phyloP scores from a whole-genome alignment of 2,113 vertebrate species.

The Cinclus mexicanus region DNA sequence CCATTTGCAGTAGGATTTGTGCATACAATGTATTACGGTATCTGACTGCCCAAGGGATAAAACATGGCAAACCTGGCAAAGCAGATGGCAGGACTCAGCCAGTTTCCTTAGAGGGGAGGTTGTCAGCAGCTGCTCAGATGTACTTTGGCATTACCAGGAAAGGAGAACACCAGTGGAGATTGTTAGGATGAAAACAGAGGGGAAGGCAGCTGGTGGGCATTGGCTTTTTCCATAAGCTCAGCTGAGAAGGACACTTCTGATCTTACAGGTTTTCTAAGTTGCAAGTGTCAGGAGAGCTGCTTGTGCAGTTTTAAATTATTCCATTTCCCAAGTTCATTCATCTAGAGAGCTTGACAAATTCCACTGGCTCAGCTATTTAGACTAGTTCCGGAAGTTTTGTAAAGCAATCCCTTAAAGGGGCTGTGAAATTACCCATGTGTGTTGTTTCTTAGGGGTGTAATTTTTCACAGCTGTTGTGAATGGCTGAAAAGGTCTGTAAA shows the following conservation, averaged over 20 bases:
- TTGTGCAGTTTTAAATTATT: not conserved
- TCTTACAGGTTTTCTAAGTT: not conserved
- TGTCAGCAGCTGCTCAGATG: not conserved
- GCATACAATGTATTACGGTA: rapidly evolving
- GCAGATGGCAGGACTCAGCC: not conserved
- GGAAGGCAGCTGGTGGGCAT: not conserved
- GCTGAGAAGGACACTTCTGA: not conserved
- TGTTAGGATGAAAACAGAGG: not conserved
- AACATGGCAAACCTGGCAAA: not conserved
- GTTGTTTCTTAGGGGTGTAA: not conserved
- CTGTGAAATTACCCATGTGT: not conserved
- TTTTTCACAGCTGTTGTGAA: not conserved
- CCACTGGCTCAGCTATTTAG: not conserved
- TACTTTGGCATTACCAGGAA: not conserved
- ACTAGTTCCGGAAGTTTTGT: not conserved
- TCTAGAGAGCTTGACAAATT: not conserved
- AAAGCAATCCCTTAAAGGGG: not conserved
- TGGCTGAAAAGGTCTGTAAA: not conserved
- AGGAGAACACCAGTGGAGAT: not conserved
- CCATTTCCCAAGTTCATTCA: not conserved
- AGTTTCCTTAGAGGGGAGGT: not conserved
- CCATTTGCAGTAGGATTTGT: not conserved
- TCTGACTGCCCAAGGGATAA: not conserved
- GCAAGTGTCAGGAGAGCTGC: not conserved
- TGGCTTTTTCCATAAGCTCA: not conserved